These are phyloP conservation scores for Crossocerus cetratus DNA, from an alignment of 2,888 invertebrate species.

Conservation along the genomic window DNA sequence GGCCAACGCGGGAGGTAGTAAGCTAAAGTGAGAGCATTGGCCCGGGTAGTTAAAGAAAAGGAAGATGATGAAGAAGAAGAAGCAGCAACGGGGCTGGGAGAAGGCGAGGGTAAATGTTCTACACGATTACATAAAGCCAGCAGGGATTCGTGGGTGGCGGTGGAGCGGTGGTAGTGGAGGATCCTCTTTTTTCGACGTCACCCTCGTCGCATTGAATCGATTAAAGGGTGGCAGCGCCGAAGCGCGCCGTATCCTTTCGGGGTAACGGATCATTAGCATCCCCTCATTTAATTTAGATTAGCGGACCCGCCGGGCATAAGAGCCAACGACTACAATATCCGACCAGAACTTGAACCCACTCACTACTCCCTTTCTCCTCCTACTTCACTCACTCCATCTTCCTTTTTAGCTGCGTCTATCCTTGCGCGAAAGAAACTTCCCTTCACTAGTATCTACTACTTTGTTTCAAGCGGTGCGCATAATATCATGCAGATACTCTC, in stretches of 20 bases:
- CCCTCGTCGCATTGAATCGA: slow-evolving; percentile 54
- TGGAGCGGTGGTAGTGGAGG: slow-evolving; percentile 11
- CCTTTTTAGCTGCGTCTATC: no score
- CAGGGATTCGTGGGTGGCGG: slow-evolving; percentile 45
- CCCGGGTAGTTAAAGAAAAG: neutral
- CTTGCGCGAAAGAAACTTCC: slow-evolving; percentile 43
- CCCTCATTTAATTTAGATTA: slow-evolving; percentile 69
- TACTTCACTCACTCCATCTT: neutral
- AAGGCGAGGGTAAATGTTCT: slow-evolving; percentile 48
- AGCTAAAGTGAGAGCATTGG: neutral
- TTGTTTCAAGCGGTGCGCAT: slow-evolving; percentile 58
- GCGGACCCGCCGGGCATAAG: slow-evolving; percentile 48
- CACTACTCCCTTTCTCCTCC: slow-evolving; percentile 7
- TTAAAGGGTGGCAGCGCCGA: slow-evolving; percentile 54
- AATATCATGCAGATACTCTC: slow-evolving; percentile 64
- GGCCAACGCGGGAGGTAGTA: slow-evolving; percentile 1
- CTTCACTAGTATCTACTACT: slow-evolving; percentile 40
- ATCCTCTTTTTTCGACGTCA: slow-evolving; percentile 33
- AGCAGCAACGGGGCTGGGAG: neutral
- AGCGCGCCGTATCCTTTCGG: slow-evolving; percentile 59
- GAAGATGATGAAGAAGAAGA: slow-evolving; percentile 12
- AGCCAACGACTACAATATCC: slow-evolving; percentile 47
- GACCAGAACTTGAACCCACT: slow-evolving; percentile 36
- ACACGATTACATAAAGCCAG: slow-evolving; percentile 55
- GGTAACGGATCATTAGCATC: slow-evolving; percentile 68